Evolutionary conservation across 2,888 invertebrate species (phyloP), one percentile per base, ranked within the genome.

Genomic region (Drosophila multiciliata): DNA sequence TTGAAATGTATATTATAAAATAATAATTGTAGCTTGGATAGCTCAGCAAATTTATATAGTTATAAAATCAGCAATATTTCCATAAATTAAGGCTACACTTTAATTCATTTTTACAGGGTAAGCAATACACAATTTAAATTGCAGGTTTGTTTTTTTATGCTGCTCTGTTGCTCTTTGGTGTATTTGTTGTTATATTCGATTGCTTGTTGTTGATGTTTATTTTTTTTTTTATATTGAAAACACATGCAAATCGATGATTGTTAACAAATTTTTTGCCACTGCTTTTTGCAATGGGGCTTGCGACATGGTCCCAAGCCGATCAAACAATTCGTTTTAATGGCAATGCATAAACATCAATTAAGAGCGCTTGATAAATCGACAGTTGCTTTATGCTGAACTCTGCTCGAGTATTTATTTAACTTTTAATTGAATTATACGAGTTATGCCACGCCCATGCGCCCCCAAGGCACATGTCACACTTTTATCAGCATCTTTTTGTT

Each of bases 341-440:
- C 79, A 73, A 36, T 75, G 73, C 85, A 89, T 89, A 87, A 85
- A 85, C 84, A 85, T 84, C 84, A 85, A 85, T 85, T 85, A 87
- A 89, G 70, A 42, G 29, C 67, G 71, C 40, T 64, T 66, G 79
- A 72, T 81, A 74, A 75, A 83, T 70, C 53, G 81, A 45, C 81
- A 65, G 65, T 45, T 86, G 69, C 58, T 85, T 69, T 60, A 73
- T 70, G 60, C 57, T 55, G 50, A 33, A 20, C 32, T 55, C 32
- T 36, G 49, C 53, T 36, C 36, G 40, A 29, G 42, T 67, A 73
- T 86, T 82, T 89, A 69, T 83, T 81, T 49, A 64, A 70, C 57
- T 70, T 73, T 87, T 79, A 85, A 85, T 85, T 85, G 75, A 85
- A 85, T 87, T 77, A 84, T 78, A 75, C 62, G 73, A 71, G 60